These are phyloP conservation scores for Alectoris magna DNA, from an alignment of 2,797 vertebrate species.

Conservation along the genomic window DNA sequence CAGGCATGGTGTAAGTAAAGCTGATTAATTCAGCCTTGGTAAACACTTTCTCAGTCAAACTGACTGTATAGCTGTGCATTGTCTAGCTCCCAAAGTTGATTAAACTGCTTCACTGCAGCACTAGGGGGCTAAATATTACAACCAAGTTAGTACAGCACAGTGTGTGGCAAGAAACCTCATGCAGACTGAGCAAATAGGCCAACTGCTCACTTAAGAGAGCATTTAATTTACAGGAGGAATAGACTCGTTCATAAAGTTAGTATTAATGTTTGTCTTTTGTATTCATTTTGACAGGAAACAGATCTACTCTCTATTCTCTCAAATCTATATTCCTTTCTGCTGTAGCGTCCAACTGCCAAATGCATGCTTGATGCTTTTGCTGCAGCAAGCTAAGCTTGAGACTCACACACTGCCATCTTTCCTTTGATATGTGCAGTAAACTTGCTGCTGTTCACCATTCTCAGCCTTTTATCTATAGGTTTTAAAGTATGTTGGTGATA, in stretches of 20 bases:
- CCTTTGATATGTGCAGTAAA: neutral
- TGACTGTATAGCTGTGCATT: neutral
- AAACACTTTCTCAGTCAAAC: neutral
- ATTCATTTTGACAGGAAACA: constrained; percentile 8
- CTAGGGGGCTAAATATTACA: neutral
- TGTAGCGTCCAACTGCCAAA: neutral
- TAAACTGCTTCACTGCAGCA: neutral
- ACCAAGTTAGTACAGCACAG: neutral
- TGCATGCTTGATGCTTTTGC: neutral
- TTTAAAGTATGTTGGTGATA: neutral
- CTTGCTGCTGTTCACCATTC: neutral
- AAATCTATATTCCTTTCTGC: neutral
- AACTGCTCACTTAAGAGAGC: neutral
- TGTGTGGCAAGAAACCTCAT: neutral
- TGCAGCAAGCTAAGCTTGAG: neutral
- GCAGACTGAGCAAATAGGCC: neutral
- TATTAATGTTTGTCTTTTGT: neutral
- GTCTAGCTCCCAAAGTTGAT: neutral
- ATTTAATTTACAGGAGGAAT: neutral
- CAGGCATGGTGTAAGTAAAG: neutral
- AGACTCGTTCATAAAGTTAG: neutral
- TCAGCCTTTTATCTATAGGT: neutral
- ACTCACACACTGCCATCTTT: neutral
- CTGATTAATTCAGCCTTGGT: constrained; percentile 28
- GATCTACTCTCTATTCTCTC: neutral